A percentile compares a stretch with the other conserved stretches of the same genome.
These are phyloP conservation scores for Colletes latitarsis DNA, from an alignment of 1,140 invertebrate genomes.

Conservation along the genomic window DNA sequence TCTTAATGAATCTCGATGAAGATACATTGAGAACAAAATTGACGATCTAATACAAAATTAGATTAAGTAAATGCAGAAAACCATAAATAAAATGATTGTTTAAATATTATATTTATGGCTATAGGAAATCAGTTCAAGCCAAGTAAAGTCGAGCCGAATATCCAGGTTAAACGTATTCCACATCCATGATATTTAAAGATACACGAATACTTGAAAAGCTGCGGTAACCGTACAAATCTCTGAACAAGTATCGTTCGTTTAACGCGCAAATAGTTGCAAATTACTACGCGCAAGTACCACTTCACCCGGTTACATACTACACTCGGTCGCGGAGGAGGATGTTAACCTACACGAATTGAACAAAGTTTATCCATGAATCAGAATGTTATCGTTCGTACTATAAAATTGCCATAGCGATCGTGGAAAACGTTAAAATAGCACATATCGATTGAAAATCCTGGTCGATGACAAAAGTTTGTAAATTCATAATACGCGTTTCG, in stretches of 20 bases:
- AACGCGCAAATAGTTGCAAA: conserved; percentile 1
- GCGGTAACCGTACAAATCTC: background rate
- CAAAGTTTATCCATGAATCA: background rate
- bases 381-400: background rate
- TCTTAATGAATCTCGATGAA: no score
- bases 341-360: background rate
- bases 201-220: background rate
- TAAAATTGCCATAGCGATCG: background rate
- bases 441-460: background rate
- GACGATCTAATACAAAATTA: no score
- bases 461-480: no score
- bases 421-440: background rate
- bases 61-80: no score
- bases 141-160: no score
- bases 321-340: background rate
- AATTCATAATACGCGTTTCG: no score
- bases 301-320: background rate
- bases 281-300: background rate
- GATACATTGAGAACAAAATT: no score
- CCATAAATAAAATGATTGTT: no score
- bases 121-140: no score
- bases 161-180: no score
- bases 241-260: background rate
- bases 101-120: no score
- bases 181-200: no score